Evolutionary conservation across 2,113 vertebrate species (phyloP).

Genomic region (Falcunculus frontatus): DNA sequence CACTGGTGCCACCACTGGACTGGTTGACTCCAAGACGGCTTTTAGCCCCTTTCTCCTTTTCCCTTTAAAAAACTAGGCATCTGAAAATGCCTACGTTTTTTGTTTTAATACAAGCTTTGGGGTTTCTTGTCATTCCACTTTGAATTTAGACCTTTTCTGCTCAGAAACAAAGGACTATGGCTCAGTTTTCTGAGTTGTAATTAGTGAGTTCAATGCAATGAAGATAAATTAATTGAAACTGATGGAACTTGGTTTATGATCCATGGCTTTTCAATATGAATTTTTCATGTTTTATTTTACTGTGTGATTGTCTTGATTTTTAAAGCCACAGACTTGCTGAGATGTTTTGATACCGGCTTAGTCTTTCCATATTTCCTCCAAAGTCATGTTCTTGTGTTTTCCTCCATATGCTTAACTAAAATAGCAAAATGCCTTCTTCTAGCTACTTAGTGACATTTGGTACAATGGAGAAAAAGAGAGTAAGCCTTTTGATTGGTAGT

Average conservation of each 20-base stretch:
- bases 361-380: neutral
- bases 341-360: neutral
- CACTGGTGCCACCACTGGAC: neutral
- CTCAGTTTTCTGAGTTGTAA: neutral
- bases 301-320: neutral
- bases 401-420: neutral
- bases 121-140: neutral
- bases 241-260: neutral
- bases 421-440: neutral
- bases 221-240: neutral
- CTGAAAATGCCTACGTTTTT: neutral
- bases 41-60: neutral
- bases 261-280: neutral
- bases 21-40: neutral
- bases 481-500: neutral
- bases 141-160: neutral
- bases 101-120: neutral
- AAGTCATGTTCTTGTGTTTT: neutral
- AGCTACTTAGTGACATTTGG: neutral
- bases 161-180: neutral
- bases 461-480: neutral
- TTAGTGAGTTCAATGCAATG: neutral
- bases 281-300: neutral
- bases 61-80: neutral
- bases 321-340: neutral